Evolutionary conservation across 1,140 invertebrate species (phyloP).

Genomic region (Megalopta genalis): DNA sequence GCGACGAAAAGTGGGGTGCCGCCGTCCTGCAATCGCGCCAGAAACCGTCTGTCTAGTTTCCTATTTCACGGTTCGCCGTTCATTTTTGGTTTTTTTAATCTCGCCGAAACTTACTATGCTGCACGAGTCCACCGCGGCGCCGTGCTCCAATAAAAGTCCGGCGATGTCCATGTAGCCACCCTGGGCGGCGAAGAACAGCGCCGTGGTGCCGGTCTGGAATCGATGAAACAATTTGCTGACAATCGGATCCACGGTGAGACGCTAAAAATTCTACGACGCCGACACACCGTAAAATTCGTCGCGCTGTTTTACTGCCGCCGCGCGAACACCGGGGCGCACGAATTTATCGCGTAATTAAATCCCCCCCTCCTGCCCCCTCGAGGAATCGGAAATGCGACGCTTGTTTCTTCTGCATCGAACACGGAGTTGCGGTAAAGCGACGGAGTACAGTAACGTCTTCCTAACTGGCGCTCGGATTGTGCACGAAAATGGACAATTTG

Average conservation of each 20-base stretch:
- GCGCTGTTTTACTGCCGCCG: not conserved
- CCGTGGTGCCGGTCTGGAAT: conserved; percentile 92
- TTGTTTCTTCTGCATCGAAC: too few relatives aligned
- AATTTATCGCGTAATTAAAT: not conserved
- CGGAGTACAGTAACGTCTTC: too few relatives aligned
- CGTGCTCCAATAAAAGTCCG: conserved; percentile 86
- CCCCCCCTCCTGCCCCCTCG: too few relatives aligned
- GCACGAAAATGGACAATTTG: too few relatives aligned
- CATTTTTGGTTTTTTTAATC: not conserved
- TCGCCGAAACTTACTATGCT: conserved; percentile 85
- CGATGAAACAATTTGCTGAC: not conserved
- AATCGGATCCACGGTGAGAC: not conserved
- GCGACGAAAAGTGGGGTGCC: conserved; percentile 95
- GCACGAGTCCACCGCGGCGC: conserved; percentile 88
- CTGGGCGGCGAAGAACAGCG: conserved; percentile 95
- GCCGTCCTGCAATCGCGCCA: conserved; percentile 86
- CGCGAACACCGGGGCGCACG: not conserved
- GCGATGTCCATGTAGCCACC: conserved; percentile 93
- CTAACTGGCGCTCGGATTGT: too few relatives aligned
- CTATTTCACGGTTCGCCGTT: conserved; percentile 2
- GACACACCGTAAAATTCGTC: not conserved
- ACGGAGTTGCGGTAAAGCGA: too few relatives aligned
- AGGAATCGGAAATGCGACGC: too few relatives aligned
- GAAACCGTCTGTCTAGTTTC: conserved; percentile 32
- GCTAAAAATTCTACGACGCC: not conserved